Conservation (phyloP, 2,888 invertebrate genomes). For the Aporophyla lueneburgensis region DNA sequence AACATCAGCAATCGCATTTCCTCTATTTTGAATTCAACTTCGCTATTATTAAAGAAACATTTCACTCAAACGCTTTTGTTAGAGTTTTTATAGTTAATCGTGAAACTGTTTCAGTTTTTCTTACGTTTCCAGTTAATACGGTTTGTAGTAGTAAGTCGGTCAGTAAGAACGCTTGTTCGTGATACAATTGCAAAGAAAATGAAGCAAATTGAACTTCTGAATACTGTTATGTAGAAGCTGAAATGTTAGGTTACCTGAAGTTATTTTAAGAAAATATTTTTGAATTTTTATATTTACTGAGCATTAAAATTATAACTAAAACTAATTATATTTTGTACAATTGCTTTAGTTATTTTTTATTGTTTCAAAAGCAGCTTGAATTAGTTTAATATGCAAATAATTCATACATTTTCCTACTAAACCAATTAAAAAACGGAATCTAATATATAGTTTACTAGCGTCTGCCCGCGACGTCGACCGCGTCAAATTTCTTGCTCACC, state of each 20-base stretch:
- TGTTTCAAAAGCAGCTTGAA: not conserved
- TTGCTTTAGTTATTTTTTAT: not conserved
- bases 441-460: no score
- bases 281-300: not conserved
- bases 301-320: not conserved
- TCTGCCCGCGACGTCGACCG: no score
- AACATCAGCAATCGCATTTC: no score
- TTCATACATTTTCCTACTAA: no score
- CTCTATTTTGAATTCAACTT: slow-evolving; percentile 24
- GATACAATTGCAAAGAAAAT: slow-evolving; percentile 54
- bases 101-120: slow-evolving; percentile 50
- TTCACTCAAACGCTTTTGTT: slow-evolving; percentile 32
- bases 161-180: slow-evolving; percentile 45
- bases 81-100: slow-evolving; percentile 41
- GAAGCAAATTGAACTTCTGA: slow-evolving; percentile 6
- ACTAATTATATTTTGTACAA: not conserved
- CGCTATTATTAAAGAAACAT: slow-evolving; percentile 23
- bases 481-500: no score
- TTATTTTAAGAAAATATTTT: not conserved
- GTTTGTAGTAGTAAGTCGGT: slow-evolving; percentile 41
- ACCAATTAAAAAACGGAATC: no score
- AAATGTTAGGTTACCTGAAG: slow-evolving; percentile 11
- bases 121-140: slow-evolving; percentile 31
- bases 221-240: slow-evolving; percentile 30
- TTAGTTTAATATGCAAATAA: no score